A percentile compares a stretch with the other conserved stretches of the same genome.
Conservation (phyloP, 2,797 vertebrate genomes). For the Sebastes minor region DNA sequence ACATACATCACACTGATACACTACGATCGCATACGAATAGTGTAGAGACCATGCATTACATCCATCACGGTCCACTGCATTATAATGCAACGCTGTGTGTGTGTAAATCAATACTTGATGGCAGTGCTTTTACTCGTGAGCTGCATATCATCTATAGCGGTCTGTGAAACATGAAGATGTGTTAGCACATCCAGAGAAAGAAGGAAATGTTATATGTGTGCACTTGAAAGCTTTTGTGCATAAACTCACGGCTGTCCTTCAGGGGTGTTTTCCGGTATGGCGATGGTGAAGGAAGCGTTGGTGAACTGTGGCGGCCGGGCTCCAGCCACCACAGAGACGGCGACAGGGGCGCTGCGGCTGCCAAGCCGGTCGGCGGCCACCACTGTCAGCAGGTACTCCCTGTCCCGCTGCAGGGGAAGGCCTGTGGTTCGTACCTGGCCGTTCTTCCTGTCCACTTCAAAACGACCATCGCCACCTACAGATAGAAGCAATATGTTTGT, state of each 20-base stretch:
- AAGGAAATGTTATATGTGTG: neutral
- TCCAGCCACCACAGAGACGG: slow-evolving; percentile 86
- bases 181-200: neutral
- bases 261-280: slow-evolving; percentile 83
- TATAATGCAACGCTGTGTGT: neutral
- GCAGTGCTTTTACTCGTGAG: neutral
- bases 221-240: neutral
- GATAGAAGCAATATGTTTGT: neutral
- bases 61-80: neutral
- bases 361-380: slow-evolving; percentile 86
- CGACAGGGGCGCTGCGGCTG: slow-evolving; percentile 81
- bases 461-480: slow-evolving; percentile 87
- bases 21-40: neutral
- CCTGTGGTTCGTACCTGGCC: slow-evolving; percentile 88
- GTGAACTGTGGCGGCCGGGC: slow-evolving; percentile 86
- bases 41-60: neutral
- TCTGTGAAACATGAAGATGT: neutral
- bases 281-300: slow-evolving; percentile 83
- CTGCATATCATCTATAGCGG: neutral
- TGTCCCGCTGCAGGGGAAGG: slow-evolving; percentile 84
- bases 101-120: slow-evolving; percentile 11
- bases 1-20: neutral
- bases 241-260: slow-evolving; percentile 85
- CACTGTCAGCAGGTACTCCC: slow-evolving; percentile 87
- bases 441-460: slow-evolving; percentile 87